Evolutionary conservation across 1,140 invertebrate species (phyloP), one percentile per base, ranked within the genome.

Genomic region (Caerostris extrusa): DNA sequence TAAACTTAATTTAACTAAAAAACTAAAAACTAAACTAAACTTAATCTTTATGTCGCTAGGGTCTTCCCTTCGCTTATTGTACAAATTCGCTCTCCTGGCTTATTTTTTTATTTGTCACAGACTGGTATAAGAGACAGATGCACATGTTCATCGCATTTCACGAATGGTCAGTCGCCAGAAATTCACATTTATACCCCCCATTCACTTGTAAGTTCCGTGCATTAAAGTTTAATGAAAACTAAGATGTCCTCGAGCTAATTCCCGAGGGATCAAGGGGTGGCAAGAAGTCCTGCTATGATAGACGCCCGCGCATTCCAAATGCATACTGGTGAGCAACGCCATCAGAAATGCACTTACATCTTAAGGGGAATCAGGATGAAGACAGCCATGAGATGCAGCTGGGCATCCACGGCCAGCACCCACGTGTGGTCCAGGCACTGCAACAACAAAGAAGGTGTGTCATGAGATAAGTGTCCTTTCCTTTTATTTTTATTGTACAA

Each of bases 361-460:
- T 93, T 93, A 3, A 93, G 77, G 17, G 86, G 86, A 1, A 93
- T 89, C 1, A 93, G 19, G 7, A 93, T 89, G 64, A 93, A 93
- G n/a, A 93, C 50, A 7, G 67, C 69, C 1, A 93, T n/a, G 3
- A 93, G 12, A 58, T 88, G 71, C 4, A 93, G 87, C 17, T 93
- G 93, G 34, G 93, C 93, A 34, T 77, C 69, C 5, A 93, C 86
- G 0, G 93, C 93, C 7, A 93, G 56, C 8, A 93, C 69, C 93
- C 93, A 93, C 5, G 93, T 89, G 83, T 93, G 93, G 5, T 93
- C 77, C 7, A 93, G 69, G 55, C 93, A 93, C 93, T 93, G 57
- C 14, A 93, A 90, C 7, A 19, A 67, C 5, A 60, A 50, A 67
- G 61, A 53, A 77, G 34, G 34, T 34, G 34, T 34, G 34, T 34